These are phyloP conservation scores for Myotis findleyi DNA, from an alignment of 2,797 vertebrate genomes.

Conservation along the genomic window DNA sequence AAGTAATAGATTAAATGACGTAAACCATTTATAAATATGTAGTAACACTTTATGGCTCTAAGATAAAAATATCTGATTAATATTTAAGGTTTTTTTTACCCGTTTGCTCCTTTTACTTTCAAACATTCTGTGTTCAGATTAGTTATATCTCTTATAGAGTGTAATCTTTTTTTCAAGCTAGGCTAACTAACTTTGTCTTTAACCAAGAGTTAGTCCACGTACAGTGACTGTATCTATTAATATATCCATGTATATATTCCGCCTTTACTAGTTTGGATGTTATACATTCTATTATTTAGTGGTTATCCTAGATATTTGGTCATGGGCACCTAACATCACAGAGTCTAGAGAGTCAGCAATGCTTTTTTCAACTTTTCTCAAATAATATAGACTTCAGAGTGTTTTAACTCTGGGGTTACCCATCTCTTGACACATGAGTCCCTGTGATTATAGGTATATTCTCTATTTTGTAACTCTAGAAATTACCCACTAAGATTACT, in stretches of 20 bases:
- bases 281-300: neutral
- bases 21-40: neutral
- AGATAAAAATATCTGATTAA: neutral
- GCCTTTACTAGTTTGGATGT: neutral
- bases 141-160: neutral
- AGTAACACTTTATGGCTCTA: conserved; percentile 2
- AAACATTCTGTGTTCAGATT: conserved; percentile 13
- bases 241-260: neutral
- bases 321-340: neutral
- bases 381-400: neutral
- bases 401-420: neutral
- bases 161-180: neutral
- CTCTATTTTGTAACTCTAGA: neutral
- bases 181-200: neutral
- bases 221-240: neutral
- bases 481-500: neutral
- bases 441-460: neutral
- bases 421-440: neutral
- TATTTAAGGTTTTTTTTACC: conserved; percentile 15
- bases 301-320: neutral
- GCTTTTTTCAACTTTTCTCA: neutral
- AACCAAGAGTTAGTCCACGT: neutral
- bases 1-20: conserved; percentile 16
- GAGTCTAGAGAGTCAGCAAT: neutral
- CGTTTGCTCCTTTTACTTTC: neutral